Conservation (phyloP, 30 jellyfish, hydroid and myxozoan genomes). For the Clytia hemisphaerica region DNA sequence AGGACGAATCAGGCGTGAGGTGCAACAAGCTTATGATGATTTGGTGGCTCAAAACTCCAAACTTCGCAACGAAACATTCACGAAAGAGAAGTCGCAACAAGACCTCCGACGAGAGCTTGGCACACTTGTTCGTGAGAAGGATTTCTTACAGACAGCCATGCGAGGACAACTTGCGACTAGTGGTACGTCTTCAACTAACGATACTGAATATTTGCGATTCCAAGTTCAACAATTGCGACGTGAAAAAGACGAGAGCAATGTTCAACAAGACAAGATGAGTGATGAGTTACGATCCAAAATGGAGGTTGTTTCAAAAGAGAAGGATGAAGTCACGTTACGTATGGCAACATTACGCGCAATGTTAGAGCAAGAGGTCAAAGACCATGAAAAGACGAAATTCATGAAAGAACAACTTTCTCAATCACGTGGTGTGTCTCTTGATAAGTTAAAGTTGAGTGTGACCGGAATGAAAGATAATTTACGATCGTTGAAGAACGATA, state of each 20-base stretch:
- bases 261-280: not conserved
- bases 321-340: not conserved
- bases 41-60: conserved; percentile 1
- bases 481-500: not conserved
- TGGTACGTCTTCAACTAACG: not conserved
- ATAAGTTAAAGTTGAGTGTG: conserved; percentile 4
- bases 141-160: conserved; percentile 27
- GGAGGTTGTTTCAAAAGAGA: conserved; percentile 6
- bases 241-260: conserved; percentile 17
- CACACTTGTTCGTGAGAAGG: conserved; percentile 26
- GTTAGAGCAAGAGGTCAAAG: conserved; percentile 42
- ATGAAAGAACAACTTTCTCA: conserved; percentile 14
- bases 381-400: conserved; percentile 25
- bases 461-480: conserved; percentile 5
- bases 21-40: conserved; percentile 22
- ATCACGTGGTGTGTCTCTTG: not conserved
- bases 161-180: conserved; percentile 24
- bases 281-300: not conserved
- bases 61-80: conserved; percentile 11
- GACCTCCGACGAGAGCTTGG: conserved; percentile 40
- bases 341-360: conserved; percentile 37
- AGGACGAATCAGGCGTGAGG: conserved; percentile 21
- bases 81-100: conserved; percentile 2
- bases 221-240: conserved; percentile 28
- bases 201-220: conserved; percentile 10